phyloP scores from a whole-genome alignment of 2,113 vertebrate species.

The Triplophysa dalaica region DNA sequence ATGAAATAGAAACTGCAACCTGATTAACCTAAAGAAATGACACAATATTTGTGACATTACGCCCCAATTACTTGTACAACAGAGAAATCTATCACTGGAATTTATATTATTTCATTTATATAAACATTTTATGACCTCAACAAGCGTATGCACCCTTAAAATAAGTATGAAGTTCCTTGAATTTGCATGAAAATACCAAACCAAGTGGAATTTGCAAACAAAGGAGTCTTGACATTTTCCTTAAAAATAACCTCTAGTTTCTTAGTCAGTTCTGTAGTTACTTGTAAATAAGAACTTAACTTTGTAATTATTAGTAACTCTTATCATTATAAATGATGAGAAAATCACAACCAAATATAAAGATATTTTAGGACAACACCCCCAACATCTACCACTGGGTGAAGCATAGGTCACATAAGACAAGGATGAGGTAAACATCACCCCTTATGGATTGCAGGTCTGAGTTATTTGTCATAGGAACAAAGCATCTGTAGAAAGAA shows the following conservation, averaged over 20 bases:
- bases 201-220: not conserved
- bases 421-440: not conserved
- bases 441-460: not conserved
- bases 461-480: not conserved
- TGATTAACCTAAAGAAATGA: not conserved
- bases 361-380: not conserved
- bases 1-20: not conserved
- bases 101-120: not conserved
- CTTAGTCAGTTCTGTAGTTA: not conserved
- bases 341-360: not conserved
- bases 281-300: not conserved
- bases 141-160: too few species aligned
- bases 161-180: not conserved
- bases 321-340: not conserved
- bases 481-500: conserved; percentile 1
- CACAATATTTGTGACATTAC: not conserved
- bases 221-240: not conserved
- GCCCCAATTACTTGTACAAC: not conserved
- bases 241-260: not conserved
- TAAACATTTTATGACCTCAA: too few species aligned
- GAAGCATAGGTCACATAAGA: not conserved
- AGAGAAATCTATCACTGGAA: not conserved
- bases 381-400: conserved; percentile 3
- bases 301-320: not conserved
- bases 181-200: not conserved